These are phyloP conservation scores for Gasteruption jaculator DNA, from an alignment of 2,888 invertebrate species.

Conservation along the genomic window DNA sequence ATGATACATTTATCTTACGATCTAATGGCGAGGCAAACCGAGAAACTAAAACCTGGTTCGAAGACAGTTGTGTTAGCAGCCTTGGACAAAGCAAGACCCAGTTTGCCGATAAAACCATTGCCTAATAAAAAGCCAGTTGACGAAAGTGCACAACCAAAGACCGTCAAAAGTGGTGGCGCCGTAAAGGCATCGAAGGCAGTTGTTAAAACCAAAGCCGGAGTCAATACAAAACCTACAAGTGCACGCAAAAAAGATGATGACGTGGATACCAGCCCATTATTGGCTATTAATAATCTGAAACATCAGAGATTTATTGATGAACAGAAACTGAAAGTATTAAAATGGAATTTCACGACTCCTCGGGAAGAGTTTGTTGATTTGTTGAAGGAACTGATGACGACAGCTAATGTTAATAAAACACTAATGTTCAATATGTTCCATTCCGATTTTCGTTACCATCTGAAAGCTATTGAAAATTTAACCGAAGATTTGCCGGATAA, in stretches of 20 bases:
- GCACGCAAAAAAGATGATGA: conserved; percentile 80
- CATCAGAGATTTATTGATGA: conserved; percentile 93
- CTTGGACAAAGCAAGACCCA: conserved; percentile 81
- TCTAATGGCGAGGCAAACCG: conserved; percentile 68
- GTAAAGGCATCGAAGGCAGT: conserved; percentile 53
- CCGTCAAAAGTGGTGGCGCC: conserved; percentile 57
- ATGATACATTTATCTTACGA: conserved; percentile 92
- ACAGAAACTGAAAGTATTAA: conserved; percentile 84
- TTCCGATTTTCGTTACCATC: conserved; percentile 86
- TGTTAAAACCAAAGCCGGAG: conserved; percentile 37
- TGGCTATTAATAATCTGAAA: conserved; percentile 81
- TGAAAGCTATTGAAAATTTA: conserved; percentile 90
- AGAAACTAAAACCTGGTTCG: conserved; percentile 76
- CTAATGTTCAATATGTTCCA: conserved; percentile 92
- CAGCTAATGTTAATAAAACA: conserved; percentile 81
- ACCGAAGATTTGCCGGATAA: conserved; percentile 79
- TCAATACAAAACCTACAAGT: conserved; percentile 35
- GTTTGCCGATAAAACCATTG: conserved; percentile 76
- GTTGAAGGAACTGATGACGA: conserved; percentile 83
- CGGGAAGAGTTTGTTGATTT: conserved; percentile 92
- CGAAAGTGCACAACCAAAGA: conserved; percentile 54
- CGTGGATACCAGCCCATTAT: conserved; percentile 63
- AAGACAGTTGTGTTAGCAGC: conserved; percentile 72
- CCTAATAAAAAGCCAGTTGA: conserved; percentile 60
- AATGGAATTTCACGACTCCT: conserved; percentile 94